Evolutionary conservation across 2,113 vertebrate species (phyloP), one percentile per base, ranked within the genome.

Genomic region (Cavia porcellus): DNA sequence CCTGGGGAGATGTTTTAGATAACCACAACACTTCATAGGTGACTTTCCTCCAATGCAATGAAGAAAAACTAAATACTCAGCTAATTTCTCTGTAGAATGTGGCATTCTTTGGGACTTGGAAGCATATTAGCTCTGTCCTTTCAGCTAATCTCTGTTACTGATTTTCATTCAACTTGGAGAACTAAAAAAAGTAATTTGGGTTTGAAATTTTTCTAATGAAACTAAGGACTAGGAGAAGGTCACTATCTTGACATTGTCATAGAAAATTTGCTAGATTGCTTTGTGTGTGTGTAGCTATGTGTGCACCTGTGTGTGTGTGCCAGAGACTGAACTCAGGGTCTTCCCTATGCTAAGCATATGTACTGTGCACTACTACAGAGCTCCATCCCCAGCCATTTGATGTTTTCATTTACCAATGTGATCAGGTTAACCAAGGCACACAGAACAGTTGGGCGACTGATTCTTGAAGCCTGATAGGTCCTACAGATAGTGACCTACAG

Each of bases 121-220:
- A 82, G 47, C 59, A 90, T 75, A 95, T 64, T 35, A 47, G 57
- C 47, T 52, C 50, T 97, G n/a, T 66, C 79, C 72, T 75, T 35
- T 81, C 62, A 86, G 42, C 50, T 62, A 75, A 25, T 86, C 68
- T 90, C 66, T 79, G 52, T 92, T 83, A 87, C 62, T 57, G 66
- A 90, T 90, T 17, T 11, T 86, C n/a, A 87, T 87, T 72, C 45
- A 24, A 92, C 20, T 83, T 79, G 3, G 59, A 92, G 20, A 86
- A 95, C 66, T 93, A 30, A 52, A 72, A 92, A 74, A 68, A 95
- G 22, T 45, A 79, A 55, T 7, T 52, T 30, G 62, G 15, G 20
- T 64, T 77, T 90, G 45, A 85, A 64, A 38, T 66, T 72, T 95
- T 97, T 84, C 55, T 24, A 28, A 45, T 30, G 12, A 84, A 85